phyloP scores from a whole-genome alignment of 2,888 invertebrate species.

The Morpho deidamia region DNA sequence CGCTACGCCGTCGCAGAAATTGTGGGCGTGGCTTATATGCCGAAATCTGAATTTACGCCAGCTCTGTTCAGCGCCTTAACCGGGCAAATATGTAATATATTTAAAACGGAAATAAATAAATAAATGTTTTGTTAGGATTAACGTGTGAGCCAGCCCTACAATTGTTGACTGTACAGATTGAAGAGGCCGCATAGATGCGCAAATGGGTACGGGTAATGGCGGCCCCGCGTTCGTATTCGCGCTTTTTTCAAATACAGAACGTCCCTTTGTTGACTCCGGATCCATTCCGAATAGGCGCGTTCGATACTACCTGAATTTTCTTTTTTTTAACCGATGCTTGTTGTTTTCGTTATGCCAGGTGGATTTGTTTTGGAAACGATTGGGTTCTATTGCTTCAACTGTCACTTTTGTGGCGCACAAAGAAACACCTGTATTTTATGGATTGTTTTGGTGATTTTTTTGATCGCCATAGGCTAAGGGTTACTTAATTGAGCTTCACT shows the following conservation, averaged over 20 bases:
- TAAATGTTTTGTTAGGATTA: constrained; percentile 7
- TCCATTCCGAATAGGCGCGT: constrained; percentile 62
- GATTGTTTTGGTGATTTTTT: background rate
- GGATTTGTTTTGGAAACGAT: constrained; percentile 43
- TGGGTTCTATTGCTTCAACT: constrained; percentile 22
- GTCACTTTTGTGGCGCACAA: background rate
- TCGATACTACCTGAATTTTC: constrained; percentile 55
- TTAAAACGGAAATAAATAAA: too few species aligned
- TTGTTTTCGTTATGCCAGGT: constrained; percentile 46
- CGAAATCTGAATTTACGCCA: too few species aligned
- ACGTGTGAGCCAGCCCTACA: constrained; percentile 30
- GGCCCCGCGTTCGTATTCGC: constrained; percentile 65
- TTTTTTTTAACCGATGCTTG: constrained; percentile 36
- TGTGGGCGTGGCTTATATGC: too few species aligned
- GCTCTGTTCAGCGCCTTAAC: too few species aligned
- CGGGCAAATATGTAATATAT: too few species aligned
- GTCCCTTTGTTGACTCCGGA: constrained; percentile 73
- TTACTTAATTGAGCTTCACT: too few species aligned
- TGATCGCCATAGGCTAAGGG: too few species aligned
- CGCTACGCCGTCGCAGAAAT: too few species aligned
- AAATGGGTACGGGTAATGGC: constrained; percentile 74
- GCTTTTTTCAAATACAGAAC: constrained; percentile 66
- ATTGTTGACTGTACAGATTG: constrained; percentile 70
- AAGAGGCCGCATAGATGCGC: constrained; percentile 68
- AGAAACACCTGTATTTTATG: background rate